These are phyloP conservation scores for Cryptus armator DNA, from an alignment of 2,888 invertebrate genomes.

Conservation along the genomic window DNA sequence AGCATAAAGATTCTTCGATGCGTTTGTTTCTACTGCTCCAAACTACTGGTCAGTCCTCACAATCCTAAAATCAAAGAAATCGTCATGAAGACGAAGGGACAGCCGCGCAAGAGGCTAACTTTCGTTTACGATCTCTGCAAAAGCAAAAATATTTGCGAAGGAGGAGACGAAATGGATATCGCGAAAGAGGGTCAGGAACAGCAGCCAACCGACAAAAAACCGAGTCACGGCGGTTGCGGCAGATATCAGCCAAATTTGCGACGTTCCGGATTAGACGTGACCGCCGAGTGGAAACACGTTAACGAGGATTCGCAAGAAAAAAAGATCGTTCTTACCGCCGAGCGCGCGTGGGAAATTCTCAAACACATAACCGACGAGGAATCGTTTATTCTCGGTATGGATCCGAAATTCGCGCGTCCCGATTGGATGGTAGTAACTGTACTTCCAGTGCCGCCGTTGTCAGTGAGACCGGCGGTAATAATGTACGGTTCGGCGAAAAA, in stretches of 20 bases:
- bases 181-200: slow-evolving; percentile 91
- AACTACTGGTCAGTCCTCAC: slow-evolving; percentile 97
- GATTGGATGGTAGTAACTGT: slow-evolving; percentile 99
- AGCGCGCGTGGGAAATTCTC: slow-evolving; percentile 98
- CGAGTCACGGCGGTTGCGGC: slow-evolving; percentile 98
- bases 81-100: slow-evolving; percentile 97
- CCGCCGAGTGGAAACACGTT: slow-evolving; percentile 99
- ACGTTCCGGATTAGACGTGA: slow-evolving; percentile 95
- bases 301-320: slow-evolving; percentile 99
- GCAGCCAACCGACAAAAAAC: slow-evolving; percentile 86
- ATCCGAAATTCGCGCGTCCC: slow-evolving; percentile 98
- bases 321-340: slow-evolving; percentile 97
- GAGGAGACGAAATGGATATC: slow-evolving; percentile 98
- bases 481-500: slow-evolving; percentile 99
- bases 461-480: slow-evolving; percentile 98
- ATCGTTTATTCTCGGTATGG: slow-evolving; percentile 97
- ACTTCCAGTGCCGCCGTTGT: slow-evolving; percentile 97
- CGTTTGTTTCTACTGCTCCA: slow-evolving; percentile 99
- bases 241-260: slow-evolving; percentile 98
- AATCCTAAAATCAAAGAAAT: slow-evolving; percentile 98
- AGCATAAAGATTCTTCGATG: slow-evolving; percentile 99
- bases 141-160: slow-evolving; percentile 99
- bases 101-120: slow-evolving; percentile 96
- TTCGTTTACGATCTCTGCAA: slow-evolving; percentile 99
- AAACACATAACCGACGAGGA: slow-evolving; percentile 99